Conservation (phyloP, 1,140 invertebrate genomes). For the Orius laevigatus region DNA sequence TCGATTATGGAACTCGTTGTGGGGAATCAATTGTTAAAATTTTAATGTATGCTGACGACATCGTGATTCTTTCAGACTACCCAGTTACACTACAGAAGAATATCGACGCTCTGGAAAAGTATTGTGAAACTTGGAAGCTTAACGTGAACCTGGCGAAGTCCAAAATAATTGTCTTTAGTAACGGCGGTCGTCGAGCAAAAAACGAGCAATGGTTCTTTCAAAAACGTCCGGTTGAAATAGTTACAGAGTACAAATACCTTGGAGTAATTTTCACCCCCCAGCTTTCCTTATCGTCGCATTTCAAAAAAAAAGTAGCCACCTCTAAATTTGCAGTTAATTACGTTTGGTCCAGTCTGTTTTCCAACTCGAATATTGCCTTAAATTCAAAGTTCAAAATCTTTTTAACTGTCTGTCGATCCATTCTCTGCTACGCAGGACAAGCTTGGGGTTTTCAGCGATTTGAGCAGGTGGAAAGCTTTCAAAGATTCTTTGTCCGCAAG, state of each 20-base stretch:
- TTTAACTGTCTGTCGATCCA: not conserved
- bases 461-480: not conserved
- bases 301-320: too few species aligned
- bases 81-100: too few species aligned
- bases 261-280: conserved; percentile 8
- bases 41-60: conserved; percentile 10
- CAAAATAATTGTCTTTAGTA: too few species aligned
- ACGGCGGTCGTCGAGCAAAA: too few species aligned
- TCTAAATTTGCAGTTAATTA: too few species aligned
- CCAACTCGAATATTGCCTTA: not conserved
- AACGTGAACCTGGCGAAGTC: too few species aligned
- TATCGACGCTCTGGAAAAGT: too few species aligned
- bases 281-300: too few species aligned
- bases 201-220: too few species aligned
- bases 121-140: too few species aligned
- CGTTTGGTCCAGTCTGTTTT: too few species aligned
- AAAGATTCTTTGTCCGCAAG: not conserved
- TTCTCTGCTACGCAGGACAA: not conserved
- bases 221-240: too few species aligned
- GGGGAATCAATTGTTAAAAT: not conserved
- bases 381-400: conserved; percentile 1
- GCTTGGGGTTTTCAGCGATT: conserved; percentile 3
- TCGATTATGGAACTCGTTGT: not conserved
- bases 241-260: conserved; percentile 15
- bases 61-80: not conserved